Evolutionary conservation across 2,888 invertebrate species (phyloP).

Genomic region (Labia minor): DNA sequence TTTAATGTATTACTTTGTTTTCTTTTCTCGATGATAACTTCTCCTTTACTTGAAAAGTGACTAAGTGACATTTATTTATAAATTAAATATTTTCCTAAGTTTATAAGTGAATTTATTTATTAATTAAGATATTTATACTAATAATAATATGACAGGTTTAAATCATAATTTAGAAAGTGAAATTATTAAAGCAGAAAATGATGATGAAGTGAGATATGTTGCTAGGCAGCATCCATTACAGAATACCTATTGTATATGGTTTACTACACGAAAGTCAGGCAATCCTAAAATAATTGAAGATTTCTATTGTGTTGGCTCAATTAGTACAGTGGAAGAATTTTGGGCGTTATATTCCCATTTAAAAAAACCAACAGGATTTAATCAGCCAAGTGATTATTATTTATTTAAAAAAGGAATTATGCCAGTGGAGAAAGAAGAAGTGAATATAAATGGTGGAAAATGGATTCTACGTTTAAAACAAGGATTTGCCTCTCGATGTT

Average conservation of each 20-base stretch:
- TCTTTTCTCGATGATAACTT: too few relatives aligned
- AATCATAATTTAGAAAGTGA: too few relatives aligned
- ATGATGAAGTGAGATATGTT: conserved; percentile 65
- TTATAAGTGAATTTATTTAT: too few relatives aligned
- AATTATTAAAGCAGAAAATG: too few relatives aligned
- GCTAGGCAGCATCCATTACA: conserved; percentile 85
- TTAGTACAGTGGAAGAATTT: conserved; percentile 93
- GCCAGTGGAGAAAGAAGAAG: conserved; percentile 98
- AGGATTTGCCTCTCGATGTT: conserved; percentile 87
- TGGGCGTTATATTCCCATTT: conserved; percentile 92
- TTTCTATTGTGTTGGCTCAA: conserved; percentile 76
- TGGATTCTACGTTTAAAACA: conserved; percentile 95
- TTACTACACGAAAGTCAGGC: conserved; percentile 50
- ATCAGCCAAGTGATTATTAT: conserved; percentile 86
- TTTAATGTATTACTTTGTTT: too few relatives aligned
- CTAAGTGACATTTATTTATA: too few relatives aligned
- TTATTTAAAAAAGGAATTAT: conserved; percentile 96
- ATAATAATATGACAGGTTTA: too few relatives aligned
- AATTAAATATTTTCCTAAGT: too few relatives aligned
- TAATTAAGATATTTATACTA: too few relatives aligned
- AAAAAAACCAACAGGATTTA: conserved; percentile 77
- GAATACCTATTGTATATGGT: conserved; percentile 91
- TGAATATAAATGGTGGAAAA: conserved; percentile 93
- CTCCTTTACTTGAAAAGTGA: too few relatives aligned
- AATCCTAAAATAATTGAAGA: conserved; percentile 62